Evolutionary conservation across 2,113 vertebrate genomes (phyloP).

Genomic region (Bungarus multicinctus): DNA sequence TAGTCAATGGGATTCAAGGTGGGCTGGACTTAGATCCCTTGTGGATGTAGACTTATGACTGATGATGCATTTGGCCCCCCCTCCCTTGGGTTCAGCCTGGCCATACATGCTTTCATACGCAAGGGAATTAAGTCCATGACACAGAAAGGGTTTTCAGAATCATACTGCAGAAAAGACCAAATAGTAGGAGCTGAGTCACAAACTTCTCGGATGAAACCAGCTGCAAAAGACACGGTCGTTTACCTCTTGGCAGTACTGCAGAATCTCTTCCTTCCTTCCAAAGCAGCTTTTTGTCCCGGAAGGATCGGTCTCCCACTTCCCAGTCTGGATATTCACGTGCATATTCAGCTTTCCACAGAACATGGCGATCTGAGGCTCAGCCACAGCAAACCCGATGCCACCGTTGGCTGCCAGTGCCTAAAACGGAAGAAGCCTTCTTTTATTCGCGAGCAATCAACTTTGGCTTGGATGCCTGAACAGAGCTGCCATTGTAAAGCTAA

Average conservation of each 20-base stretch:
- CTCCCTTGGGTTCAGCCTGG: background rate
- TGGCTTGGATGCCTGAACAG: background rate
- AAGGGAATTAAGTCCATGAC: background rate
- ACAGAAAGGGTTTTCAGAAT: background rate
- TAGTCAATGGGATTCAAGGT: background rate
- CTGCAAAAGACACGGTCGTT: slow-evolving; percentile 36
- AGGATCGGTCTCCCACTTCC: slow-evolving; percentile 95
- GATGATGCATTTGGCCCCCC: background rate
- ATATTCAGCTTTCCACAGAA: slow-evolving; percentile 97
- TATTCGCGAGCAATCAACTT: background rate
- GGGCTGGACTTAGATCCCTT: background rate
- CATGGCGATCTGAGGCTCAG: slow-evolving; percentile 96
- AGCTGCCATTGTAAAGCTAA: slow-evolving; percentile 4
- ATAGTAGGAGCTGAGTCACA: background rate
- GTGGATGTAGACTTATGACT: background rate
- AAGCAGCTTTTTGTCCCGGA: slow-evolving; percentile 87
- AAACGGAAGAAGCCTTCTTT: background rate
- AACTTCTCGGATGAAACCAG: background rate
- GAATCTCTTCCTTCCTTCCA: slow-evolving; percentile 86
- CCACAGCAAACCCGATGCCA: slow-evolving; percentile 88
- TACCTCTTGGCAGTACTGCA: slow-evolving; percentile 98
- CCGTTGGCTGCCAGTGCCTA: slow-evolving; percentile 93
- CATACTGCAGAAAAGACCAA: too few species aligned
- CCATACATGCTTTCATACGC: background rate
- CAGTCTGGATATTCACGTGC: slow-evolving; percentile 96